phyloP scores from a whole-genome alignment of 2,797 vertebrate species.

The Megalops cyprinoides region DNA sequence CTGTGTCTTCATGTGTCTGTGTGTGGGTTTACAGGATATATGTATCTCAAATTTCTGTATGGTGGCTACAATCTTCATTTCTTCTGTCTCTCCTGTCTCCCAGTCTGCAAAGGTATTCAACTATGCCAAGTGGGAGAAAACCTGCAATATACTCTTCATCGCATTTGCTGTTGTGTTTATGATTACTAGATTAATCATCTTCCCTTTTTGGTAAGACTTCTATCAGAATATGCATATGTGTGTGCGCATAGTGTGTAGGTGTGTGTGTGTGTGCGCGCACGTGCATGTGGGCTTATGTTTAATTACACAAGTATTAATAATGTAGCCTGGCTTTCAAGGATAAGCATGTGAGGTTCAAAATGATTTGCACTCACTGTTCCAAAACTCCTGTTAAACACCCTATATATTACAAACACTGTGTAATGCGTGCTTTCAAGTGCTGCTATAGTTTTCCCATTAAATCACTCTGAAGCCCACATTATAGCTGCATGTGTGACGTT shows the following conservation, averaged over 20 bases:
- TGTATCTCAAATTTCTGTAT: not conserved
- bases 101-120: conserved; percentile 95
- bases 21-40: not conserved
- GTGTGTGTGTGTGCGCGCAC: no score
- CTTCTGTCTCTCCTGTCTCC: conserved; percentile 53
- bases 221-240: not conserved
- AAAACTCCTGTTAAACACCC: not conserved
- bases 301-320: not conserved
- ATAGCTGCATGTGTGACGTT: not conserved
- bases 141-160: conserved; percentile 85
- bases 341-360: not conserved
- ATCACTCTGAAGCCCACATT: not conserved
- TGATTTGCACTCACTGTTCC: not conserved
- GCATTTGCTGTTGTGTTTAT: conserved; percentile 83
- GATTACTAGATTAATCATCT: conserved; percentile 85
- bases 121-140: conserved; percentile 86
- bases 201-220: conserved; percentile 88
- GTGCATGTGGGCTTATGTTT: not conserved
- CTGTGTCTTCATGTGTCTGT: conserved; percentile 13
- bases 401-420: not conserved
- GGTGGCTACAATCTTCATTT: not conserved
- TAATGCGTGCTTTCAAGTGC: not conserved
- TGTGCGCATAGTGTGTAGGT: not conserved
- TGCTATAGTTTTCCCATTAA: not conserved
- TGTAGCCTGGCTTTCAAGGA: not conserved